phyloP scores from a whole-genome alignment of 2,888 invertebrate species.

The Galeopsomyia nigrocyanea region DNA sequence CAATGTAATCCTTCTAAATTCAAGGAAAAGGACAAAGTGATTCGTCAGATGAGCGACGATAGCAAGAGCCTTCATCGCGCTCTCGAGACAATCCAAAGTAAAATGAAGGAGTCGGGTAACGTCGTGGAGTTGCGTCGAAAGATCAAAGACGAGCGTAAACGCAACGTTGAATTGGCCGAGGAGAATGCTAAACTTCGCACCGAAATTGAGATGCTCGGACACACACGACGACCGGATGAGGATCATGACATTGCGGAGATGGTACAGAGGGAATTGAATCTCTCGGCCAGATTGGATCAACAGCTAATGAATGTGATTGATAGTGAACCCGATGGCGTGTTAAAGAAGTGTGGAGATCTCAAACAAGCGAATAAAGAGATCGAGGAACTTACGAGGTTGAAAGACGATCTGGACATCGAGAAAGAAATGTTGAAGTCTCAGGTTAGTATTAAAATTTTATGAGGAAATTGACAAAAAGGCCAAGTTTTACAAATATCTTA shows the following conservation, averaged over 20 bases:
- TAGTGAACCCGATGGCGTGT: slow-evolving; percentile 62
- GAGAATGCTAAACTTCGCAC: slow-evolving; percentile 58
- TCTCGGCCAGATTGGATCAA: slow-evolving; percentile 74
- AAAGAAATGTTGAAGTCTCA: slow-evolving; percentile 62
- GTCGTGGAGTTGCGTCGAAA: slow-evolving; percentile 74
- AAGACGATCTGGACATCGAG: slow-evolving; percentile 62
- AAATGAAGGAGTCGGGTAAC: slow-evolving; percentile 73
- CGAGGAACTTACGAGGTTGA: slow-evolving; percentile 59
- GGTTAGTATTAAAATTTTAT: slow-evolving; percentile 44
- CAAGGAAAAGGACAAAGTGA: slow-evolving; percentile 73
- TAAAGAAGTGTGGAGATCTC: slow-evolving; percentile 43
- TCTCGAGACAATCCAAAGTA: slow-evolving; percentile 70
- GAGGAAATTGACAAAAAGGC: too few species aligned
- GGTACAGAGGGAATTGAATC: slow-evolving; percentile 74
- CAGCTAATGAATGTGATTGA: slow-evolving; percentile 74
- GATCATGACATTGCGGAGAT: slow-evolving; percentile 63
- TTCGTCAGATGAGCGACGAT: slow-evolving; percentile 74
- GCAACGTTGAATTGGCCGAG: slow-evolving; percentile 65
- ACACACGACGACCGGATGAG: slow-evolving; percentile 47
- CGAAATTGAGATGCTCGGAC: slow-evolving; percentile 43
- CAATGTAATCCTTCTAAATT: slow-evolving; percentile 12
- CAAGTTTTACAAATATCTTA: too few species aligned
- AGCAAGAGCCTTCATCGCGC: slow-evolving; percentile 72
- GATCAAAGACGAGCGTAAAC: slow-evolving; percentile 71
- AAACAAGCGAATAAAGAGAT: slow-evolving; percentile 58